phyloP scores from a whole-genome alignment of 2,797 vertebrate species.

The Pipistrellus kuhlii region DNA sequence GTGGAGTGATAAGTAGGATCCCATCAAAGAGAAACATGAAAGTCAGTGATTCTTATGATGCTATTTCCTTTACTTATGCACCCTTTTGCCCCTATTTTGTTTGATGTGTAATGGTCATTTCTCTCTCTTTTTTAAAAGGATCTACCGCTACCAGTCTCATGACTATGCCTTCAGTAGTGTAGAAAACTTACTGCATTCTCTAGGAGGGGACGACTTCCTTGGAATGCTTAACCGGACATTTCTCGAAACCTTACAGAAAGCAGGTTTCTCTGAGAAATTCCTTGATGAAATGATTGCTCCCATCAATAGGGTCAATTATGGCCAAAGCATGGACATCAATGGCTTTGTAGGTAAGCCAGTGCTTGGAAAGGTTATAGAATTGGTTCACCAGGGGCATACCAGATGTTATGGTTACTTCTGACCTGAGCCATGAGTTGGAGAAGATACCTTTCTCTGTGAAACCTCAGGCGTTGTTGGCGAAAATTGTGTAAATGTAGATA shows the following conservation, averaged over 20 bases:
- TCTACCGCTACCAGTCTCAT: constrained; percentile 96
- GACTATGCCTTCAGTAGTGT: constrained; percentile 95
- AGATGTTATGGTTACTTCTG: neutral
- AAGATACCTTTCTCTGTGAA: constrained; percentile 7
- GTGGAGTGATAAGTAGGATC: neutral
- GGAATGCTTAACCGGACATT: constrained; percentile 92
- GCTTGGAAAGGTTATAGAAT: neutral
- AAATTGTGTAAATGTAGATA: neutral
- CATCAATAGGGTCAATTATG: constrained; percentile 90
- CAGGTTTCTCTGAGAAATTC: constrained; percentile 94
- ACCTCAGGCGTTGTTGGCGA: constrained; percentile 3
- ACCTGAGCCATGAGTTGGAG: neutral
- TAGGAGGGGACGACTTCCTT: constrained; percentile 91
- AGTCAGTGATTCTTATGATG: neutral
- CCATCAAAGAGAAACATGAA: neutral
- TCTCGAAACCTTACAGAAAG: constrained; percentile 92
- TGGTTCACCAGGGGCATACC: neutral
- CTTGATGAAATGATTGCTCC: constrained; percentile 92
- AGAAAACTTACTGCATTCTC: constrained; percentile 92
- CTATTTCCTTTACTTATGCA: neutral
- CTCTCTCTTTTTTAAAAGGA: constrained; percentile 86
- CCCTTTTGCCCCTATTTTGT: neutral
- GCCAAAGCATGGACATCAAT: constrained; percentile 91
- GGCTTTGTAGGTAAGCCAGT: constrained; percentile 92
- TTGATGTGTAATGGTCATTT: constrained; percentile 32